Conservation (phyloP, 2,113 vertebrate genomes). For the Merops nubicus region DNA sequence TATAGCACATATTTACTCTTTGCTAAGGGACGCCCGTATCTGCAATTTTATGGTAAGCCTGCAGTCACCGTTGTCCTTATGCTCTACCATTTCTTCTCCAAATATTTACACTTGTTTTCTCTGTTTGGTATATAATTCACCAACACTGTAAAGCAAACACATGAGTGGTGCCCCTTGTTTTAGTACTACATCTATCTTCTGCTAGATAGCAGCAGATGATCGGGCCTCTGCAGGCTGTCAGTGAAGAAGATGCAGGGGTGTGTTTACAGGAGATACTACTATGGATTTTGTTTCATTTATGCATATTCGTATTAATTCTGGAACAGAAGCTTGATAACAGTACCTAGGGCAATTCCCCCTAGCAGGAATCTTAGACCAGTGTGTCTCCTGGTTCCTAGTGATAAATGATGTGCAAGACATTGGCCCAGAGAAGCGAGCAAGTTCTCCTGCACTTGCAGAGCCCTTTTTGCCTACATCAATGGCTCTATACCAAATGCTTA, state of each 20-base stretch:
- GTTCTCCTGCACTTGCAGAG: neutral
- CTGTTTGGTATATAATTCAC: neutral
- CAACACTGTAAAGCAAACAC: neutral
- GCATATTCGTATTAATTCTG: neutral
- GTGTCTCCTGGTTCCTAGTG: neutral
- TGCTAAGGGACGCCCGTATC: neutral
- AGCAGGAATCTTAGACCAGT: neutral
- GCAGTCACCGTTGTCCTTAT: neutral
- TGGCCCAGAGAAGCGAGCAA: neutral
- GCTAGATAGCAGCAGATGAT: neutral
- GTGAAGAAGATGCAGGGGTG: neutral
- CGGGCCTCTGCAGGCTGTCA: neutral
- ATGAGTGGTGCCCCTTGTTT: neutral
- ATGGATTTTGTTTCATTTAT: neutral
- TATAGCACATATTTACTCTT: neutral
- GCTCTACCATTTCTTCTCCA: neutral
- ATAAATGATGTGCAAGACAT: neutral
- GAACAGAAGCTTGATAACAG: neutral
- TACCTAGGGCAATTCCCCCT: neutral
- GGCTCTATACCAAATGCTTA: neutral
- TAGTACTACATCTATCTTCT: neutral
- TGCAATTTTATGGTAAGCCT: neutral
- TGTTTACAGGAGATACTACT: neutral
- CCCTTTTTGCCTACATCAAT: neutral
- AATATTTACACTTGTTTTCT: conserved; percentile 1